These are phyloP conservation scores for Parnassius apollo DNA, from an alignment of 2,888 invertebrate species.

Conservation along the genomic window DNA sequence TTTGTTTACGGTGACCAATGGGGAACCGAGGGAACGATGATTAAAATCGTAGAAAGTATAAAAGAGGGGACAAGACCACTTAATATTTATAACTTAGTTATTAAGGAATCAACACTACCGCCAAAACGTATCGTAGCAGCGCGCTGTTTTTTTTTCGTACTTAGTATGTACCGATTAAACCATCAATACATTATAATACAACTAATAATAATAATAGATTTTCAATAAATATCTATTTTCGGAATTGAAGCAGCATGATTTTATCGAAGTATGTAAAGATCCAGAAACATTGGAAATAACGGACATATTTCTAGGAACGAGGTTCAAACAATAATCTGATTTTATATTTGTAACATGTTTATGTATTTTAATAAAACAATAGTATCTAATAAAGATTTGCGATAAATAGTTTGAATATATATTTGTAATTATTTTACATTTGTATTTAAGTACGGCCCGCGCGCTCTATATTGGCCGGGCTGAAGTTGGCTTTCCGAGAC, in stretches of 20 bases:
- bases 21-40: slow-evolving; percentile 47
- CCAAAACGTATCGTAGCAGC: slow-evolving; percentile 52
- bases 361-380: too few relatives aligned
- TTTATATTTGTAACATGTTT: slow-evolving; percentile 4
- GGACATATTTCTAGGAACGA: slow-evolving; percentile 51
- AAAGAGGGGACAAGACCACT: slow-evolving; percentile 35
- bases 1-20: slow-evolving; percentile 41
- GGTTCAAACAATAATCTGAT: slow-evolving; percentile 36
- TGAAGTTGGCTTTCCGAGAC: too few relatives aligned
- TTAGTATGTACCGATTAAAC: slow-evolving; percentile 39
- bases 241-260: slow-evolving; percentile 64
- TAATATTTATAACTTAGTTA: slow-evolving; percentile 44
- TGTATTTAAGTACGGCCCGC: too few relatives aligned
- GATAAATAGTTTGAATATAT: too few relatives aligned
- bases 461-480: too few relatives aligned
- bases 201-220: slow-evolving; percentile 3
- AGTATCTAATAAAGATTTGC: too few relatives aligned
- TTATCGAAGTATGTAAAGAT: slow-evolving; percentile 52
- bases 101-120: slow-evolving; percentile 46
- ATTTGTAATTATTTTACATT: too few relatives aligned
- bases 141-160: slow-evolving; percentile 60
- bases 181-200: too few relatives aligned
- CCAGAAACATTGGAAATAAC: slow-evolving; percentile 51
- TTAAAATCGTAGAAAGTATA: slow-evolving; percentile 49
- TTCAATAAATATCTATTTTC: slow-evolving; percentile 35